Percentiles rank a stretch among this genome's conserved stretches.
These are phyloP conservation scores for Ichneumon xanthorius DNA, from an alignment of 2,888 invertebrate genomes.

Conservation along the genomic window DNA sequence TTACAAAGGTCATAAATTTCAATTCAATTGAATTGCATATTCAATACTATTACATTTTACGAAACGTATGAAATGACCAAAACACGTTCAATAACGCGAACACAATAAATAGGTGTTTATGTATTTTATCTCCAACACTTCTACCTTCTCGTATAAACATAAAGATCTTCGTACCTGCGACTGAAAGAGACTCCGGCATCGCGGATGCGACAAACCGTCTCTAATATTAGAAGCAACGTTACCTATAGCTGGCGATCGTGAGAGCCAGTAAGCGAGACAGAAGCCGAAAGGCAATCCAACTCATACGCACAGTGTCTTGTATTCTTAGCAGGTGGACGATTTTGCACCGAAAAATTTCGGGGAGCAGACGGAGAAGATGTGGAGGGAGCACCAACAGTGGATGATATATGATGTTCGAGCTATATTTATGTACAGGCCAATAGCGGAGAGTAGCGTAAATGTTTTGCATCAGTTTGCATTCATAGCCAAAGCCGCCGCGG, in stretches of 20 bases:
- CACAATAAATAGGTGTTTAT: neutral
- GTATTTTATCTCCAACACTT: slow-evolving; percentile 18
- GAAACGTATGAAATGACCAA: neutral
- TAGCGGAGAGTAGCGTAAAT: slow-evolving; percentile 3
- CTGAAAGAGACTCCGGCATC: slow-evolving; percentile 25
- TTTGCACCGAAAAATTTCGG: neutral
- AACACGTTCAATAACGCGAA: neutral
- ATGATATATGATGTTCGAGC: neutral
- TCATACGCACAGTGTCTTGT: neutral
- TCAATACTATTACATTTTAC: too few species aligned
- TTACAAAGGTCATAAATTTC: neutral
- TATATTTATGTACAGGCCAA: neutral
- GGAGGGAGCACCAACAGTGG: neutral
- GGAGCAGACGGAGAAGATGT: neutral
- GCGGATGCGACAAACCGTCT: slow-evolving; percentile 30
- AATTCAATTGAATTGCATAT: neutral
- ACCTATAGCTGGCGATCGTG: slow-evolving; percentile 8
- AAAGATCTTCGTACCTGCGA: slow-evolving; percentile 48
- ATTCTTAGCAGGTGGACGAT: slow-evolving; percentile 12
- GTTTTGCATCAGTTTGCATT: neutral
- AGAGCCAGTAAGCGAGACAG: slow-evolving; percentile 1
- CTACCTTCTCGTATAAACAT: slow-evolving; percentile 23
- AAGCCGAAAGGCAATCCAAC: slow-evolving; percentile 4
- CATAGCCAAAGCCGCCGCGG: neutral
- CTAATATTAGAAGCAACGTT: slow-evolving; percentile 51